Base-by-base conservation (phyloP, 2,113 vertebrate genomes). In the Saimiri boliviensis region DNA sequence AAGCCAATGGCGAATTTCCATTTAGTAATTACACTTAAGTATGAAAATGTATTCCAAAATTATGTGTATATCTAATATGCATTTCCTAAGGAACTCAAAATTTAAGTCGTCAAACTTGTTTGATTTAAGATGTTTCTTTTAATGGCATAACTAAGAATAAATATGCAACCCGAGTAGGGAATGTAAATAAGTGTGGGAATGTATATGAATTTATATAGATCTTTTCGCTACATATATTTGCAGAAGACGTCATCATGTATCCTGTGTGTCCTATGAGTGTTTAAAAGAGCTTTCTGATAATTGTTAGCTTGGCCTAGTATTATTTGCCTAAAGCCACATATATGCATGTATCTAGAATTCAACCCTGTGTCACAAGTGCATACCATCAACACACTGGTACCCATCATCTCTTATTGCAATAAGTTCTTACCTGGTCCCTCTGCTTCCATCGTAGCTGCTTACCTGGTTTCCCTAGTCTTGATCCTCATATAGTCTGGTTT, bases 21-120 rank as follows among this genome's bases (percentile, higher is more conserved):
- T 17, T 90, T 74, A 45, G 35, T 21, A 87, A n/a, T 56, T 81
- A 56, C 8, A 27, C 8, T 23, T 17, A 76, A 58, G 21, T 84
- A 37, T 66, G 42, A 84, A 95, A 60, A 83, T 82, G 1, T 60
- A 60, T 86, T 89, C 54, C 37, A 90, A 90, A 92, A 52, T 86
- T 68, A 5, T 86, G 40, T 89, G 20, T 74, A 16, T 63, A 84
- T 23, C 35, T 66, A 70, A 68, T 76, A 45, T 37, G 0, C 2
- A 47, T 88, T 95, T 89, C 49, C 77, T 60, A 83, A 96, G 47
- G 40, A 92, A 80, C n/a, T 76, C 32, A 47, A 52, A 79, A 13
- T 86, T 37, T 21, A 77, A 81, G 42, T 86, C 82, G 19, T 82
- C 37, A 52, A 40, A 77, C 73, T 74, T 93, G 37, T 83, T 93